phyloP scores from a whole-genome alignment of 2,113 vertebrate species.

The Corythornis madagascariensis region DNA sequence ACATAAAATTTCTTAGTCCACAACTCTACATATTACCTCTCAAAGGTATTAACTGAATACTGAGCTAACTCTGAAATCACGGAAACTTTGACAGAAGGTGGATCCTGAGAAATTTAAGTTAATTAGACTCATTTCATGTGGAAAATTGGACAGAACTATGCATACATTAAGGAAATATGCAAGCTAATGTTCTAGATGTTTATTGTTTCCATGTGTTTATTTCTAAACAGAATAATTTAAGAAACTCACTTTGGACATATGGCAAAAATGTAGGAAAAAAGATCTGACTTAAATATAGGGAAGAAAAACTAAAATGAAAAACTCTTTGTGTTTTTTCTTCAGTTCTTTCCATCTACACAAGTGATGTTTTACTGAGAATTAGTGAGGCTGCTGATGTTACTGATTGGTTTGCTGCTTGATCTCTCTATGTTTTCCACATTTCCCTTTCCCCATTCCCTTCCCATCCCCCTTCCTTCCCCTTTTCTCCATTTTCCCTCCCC shows the following conservation, averaged over 20 bases:
- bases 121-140: slow-evolving; percentile 69
- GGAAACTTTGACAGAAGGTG: slow-evolving; percentile 57
- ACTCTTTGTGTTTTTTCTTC: background rate
- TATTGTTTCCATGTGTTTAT: slow-evolving; percentile 73
- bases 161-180: slow-evolving; percentile 71
- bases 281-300: background rate
- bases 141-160: slow-evolving; percentile 71
- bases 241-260: slow-evolving; percentile 30
- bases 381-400: background rate
- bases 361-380: background rate
- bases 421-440: background rate
- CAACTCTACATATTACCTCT: background rate
- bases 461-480: background rate
- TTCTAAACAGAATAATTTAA: slow-evolving; percentile 71
- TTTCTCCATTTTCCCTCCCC: background rate
- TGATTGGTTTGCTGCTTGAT: background rate
- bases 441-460: too few species aligned
- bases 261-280: slow-evolving; percentile 42
- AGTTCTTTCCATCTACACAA: background rate
- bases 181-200: slow-evolving; percentile 63
- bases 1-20: background rate
- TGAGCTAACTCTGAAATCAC: slow-evolving; percentile 42
- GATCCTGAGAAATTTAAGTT: slow-evolving; percentile 59
- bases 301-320: background rate
- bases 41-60: slow-evolving; percentile 40